These are phyloP conservation scores for Lathronympha strigana DNA, from an alignment of 2,888 invertebrate species.

Conservation along the genomic window DNA sequence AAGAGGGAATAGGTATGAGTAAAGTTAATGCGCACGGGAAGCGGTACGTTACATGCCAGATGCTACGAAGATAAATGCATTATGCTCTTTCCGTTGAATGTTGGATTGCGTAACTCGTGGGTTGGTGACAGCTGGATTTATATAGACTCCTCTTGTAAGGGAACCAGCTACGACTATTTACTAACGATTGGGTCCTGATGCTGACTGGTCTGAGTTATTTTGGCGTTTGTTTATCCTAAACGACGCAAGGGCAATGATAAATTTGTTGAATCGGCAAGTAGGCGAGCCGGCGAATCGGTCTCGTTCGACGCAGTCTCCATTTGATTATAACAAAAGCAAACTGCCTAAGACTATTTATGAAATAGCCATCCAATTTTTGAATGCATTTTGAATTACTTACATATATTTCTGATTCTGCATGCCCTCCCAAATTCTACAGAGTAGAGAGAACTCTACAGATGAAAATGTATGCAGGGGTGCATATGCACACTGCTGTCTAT, in stretches of 20 bases:
- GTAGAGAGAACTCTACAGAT: no score
- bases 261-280: constrained; percentile 30
- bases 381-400: background rate
- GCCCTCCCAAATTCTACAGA: no score
- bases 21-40: constrained; percentile 80
- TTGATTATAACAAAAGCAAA: background rate
- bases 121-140: constrained; percentile 65
- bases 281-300: background rate
- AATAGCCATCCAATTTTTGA: background rate
- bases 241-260: background rate
- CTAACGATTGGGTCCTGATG: constrained; percentile 59
- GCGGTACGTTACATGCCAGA: constrained; percentile 78
- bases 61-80: constrained; percentile 73
- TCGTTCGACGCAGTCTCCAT: constrained; percentile 7
- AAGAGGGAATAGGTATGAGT: constrained; percentile 76
- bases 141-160: constrained; percentile 55
- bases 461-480: background rate
- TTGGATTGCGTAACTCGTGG: constrained; percentile 67
- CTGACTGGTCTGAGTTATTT: constrained; percentile 27
- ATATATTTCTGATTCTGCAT: no score
- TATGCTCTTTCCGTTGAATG: constrained; percentile 63
- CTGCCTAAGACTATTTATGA: background rate
- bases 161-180: constrained; percentile 59
- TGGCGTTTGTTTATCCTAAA: constrained; percentile 9
- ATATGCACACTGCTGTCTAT: background rate